Conservation (phyloP, 2,113 vertebrate genomes). For the Nibea albiflora region DNA sequence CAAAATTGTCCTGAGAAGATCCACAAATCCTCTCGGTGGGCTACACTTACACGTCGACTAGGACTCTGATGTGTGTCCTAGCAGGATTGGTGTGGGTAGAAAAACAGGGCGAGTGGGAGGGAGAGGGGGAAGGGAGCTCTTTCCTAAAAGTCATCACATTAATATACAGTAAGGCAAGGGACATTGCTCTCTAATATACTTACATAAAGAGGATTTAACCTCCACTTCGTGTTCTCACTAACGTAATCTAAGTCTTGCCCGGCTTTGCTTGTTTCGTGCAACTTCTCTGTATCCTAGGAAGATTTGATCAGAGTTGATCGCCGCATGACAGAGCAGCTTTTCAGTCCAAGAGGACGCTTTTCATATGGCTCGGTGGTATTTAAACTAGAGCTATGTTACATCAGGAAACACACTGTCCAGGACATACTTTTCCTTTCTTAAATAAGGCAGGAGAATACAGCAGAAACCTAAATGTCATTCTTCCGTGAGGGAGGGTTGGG, state of each 20-base stretch:
- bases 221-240: constrained; percentile 36
- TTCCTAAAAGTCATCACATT: constrained; percentile 50
- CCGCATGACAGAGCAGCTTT: not conserved
- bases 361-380: not conserved
- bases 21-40: constrained; percentile 39
- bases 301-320: constrained; percentile 33
- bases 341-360: not conserved
- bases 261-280: constrained; percentile 31
- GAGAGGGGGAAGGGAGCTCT: not conserved
- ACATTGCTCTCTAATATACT: constrained; percentile 53
- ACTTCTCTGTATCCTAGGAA: constrained; percentile 8
- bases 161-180: constrained; percentile 37
- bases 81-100: constrained; percentile 12
- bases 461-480: constrained; percentile 31
- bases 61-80: constrained; percentile 16
- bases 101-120: not conserved
- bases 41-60: constrained; percentile 20
- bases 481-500: not conserved
- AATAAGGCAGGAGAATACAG: constrained; percentile 50
- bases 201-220: constrained; percentile 72
- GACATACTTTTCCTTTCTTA: constrained; percentile 15
- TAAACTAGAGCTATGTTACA: not conserved
- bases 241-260: constrained; percentile 45
- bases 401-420: not conserved
- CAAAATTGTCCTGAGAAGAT: constrained; percentile 27